A percentile compares a stretch with the other conserved stretches of the same genome.
phyloP scores from a whole-genome alignment of 2,888 invertebrate species.

The Cataglyphis altisquamis region DNA sequence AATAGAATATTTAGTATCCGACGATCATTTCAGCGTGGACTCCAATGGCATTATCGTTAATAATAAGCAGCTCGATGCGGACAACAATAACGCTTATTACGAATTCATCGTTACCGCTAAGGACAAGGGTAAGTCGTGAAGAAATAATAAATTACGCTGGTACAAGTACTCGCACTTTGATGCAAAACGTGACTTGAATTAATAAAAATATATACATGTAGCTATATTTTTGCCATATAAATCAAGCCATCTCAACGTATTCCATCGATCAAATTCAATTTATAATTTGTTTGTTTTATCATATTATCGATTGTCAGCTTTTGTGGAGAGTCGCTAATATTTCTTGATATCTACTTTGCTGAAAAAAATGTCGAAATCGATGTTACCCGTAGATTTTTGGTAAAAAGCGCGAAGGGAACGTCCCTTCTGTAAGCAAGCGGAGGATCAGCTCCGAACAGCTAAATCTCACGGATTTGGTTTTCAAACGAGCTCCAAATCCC shows the following conservation, averaged over 20 bases:
- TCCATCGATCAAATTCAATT: background rate
- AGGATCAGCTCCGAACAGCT: constrained; percentile 19
- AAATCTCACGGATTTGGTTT: constrained; percentile 53
- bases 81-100: constrained; percentile 98
- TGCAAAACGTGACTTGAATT: background rate
- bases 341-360: background rate
- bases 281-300: background rate
- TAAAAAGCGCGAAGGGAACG: background rate
- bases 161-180: background rate
- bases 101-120: constrained; percentile 97
- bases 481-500: constrained; percentile 37
- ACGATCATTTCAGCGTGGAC: constrained; percentile 98
- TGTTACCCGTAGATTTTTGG: constrained; percentile 9
- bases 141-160: background rate
- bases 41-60: constrained; percentile 97
- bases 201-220: background rate
- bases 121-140: constrained; percentile 90
- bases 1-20: constrained; percentile 96
- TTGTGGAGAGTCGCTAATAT: background rate
- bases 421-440: constrained; percentile 23
- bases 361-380: constrained; percentile 13
- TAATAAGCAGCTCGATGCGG: constrained; percentile 97
- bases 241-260: background rate
- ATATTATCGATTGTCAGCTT: background rate
- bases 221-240: background rate